Conservation (phyloP, 2,888 invertebrate species). For the Synanthedon myopaeformis region DNA sequence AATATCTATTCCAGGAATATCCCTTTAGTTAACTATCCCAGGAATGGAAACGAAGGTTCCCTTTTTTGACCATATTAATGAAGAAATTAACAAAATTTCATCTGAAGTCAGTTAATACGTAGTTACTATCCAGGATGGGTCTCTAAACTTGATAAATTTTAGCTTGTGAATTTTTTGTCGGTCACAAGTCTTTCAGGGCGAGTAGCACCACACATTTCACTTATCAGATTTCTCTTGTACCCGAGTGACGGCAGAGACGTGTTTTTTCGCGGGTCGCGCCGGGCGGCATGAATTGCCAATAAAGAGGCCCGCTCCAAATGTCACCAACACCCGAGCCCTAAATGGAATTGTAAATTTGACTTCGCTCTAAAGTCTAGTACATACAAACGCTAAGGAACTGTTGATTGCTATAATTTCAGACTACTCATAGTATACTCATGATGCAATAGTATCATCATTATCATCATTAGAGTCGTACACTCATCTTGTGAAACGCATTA, state of each 20-base stretch:
- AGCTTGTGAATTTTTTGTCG: slow-evolving; percentile 12
- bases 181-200: slow-evolving; percentile 4
- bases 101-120: too few species aligned
- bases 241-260: slow-evolving; percentile 10
- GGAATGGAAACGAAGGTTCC: too few species aligned
- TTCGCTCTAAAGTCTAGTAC: slow-evolving; percentile 3
- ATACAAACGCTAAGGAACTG: not conserved
- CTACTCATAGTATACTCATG: too few species aligned
- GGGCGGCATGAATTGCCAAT: slow-evolving; percentile 21
- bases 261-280: not conserved
- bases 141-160: not conserved
- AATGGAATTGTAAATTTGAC: slow-evolving; percentile 13
- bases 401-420: too few species aligned
- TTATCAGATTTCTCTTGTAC: slow-evolving; percentile 28
- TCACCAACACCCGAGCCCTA: slow-evolving; percentile 15
- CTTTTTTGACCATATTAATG: too few species aligned
- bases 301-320: slow-evolving; percentile 22
- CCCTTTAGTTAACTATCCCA: too few species aligned
- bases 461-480: too few species aligned
- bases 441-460: too few species aligned
- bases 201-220: slow-evolving; percentile 11
- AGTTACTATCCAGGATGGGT: too few species aligned
- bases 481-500: too few species aligned
- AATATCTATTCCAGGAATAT: too few species aligned
- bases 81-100: too few species aligned